A percentile compares a stretch with the other conserved stretches of the same genome.
These are phyloP conservation scores for Eriosoma lanigerum DNA, from an alignment of 1,140 invertebrate species.

Conservation along the genomic window DNA sequence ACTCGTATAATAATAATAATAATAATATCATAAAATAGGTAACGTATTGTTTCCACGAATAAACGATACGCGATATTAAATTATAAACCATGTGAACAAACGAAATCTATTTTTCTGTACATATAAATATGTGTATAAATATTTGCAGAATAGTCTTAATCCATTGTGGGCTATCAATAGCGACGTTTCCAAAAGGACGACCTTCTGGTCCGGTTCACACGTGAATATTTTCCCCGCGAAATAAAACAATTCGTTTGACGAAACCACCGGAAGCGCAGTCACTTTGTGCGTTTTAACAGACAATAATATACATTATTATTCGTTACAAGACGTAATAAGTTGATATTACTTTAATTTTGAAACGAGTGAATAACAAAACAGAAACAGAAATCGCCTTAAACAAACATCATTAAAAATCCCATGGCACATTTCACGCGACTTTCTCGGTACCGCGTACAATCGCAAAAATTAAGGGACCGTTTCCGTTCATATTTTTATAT, in stretches of 20 bases:
- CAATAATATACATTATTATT: constrained; percentile 4
- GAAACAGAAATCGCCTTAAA: constrained; percentile 6
- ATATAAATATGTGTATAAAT: too few relatives aligned
- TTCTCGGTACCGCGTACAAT: neutral
- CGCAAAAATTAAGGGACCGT: too few relatives aligned
- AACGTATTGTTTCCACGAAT: too few relatives aligned
- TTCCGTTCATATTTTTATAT: too few relatives aligned
- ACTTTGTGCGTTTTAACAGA: constrained; percentile 27
- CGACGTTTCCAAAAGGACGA: neutral
- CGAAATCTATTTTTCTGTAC: too few relatives aligned
- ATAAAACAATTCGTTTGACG: neutral
- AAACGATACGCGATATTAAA: too few relatives aligned
- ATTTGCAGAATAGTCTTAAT: too few relatives aligned
- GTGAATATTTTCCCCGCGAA: neutral
- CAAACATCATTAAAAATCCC: neutral
- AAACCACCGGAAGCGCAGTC: constrained; percentile 8
- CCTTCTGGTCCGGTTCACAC: constrained; percentile 28
- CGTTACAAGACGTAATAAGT: neutral
- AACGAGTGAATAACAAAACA: neutral
- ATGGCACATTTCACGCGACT: constrained; percentile 10
- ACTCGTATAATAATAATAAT: too few relatives aligned
- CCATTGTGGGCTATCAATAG: too few relatives aligned
- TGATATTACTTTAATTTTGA: constrained; percentile 5
- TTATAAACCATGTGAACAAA: too few relatives aligned
- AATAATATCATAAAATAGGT: too few relatives aligned